Conservation (phyloP, 2,113 vertebrate genomes). For the Paramormyrops kingsleyae region DNA sequence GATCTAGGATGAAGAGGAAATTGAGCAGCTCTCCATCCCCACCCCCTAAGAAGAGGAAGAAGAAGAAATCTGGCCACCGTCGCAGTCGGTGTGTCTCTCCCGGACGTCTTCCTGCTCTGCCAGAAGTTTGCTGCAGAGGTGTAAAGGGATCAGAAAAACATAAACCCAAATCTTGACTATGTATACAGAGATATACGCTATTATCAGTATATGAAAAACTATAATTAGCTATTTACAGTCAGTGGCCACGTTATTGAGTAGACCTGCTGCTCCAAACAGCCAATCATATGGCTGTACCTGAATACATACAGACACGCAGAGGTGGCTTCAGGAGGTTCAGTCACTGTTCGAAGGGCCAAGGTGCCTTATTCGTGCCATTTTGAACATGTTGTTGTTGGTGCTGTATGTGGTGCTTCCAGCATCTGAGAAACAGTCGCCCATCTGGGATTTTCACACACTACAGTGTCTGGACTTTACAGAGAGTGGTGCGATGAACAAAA, state of each 20-base stretch:
- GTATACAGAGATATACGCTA: neutral
- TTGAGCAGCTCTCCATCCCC: slow-evolving; percentile 90
- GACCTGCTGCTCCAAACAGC: neutral
- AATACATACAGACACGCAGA: neutral
- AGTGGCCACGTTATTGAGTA: neutral
- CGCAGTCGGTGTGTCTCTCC: slow-evolving; percentile 77
- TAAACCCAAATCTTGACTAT: neutral
- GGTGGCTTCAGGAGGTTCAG: neutral
- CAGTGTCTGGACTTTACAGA: neutral
- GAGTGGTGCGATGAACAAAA: neutral
- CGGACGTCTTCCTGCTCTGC: neutral
- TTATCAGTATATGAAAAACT: neutral
- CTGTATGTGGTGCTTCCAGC: neutral
- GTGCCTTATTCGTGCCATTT: neutral
- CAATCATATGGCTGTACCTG: neutral
- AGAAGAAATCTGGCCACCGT: slow-evolving; percentile 87
- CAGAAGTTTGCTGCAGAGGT: neutral
- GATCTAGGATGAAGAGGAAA: slow-evolving; percentile 61
- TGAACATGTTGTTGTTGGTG: neutral
- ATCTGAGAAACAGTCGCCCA: neutral
- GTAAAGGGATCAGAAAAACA: neutral
- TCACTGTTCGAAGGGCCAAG: neutral
- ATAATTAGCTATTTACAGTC: neutral
- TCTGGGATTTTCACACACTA: neutral
- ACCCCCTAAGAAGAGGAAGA: slow-evolving; percentile 93